These are phyloP conservation scores for Euschistus heros DNA, from an alignment of 1,140 invertebrate genomes.

Conservation along the genomic window DNA sequence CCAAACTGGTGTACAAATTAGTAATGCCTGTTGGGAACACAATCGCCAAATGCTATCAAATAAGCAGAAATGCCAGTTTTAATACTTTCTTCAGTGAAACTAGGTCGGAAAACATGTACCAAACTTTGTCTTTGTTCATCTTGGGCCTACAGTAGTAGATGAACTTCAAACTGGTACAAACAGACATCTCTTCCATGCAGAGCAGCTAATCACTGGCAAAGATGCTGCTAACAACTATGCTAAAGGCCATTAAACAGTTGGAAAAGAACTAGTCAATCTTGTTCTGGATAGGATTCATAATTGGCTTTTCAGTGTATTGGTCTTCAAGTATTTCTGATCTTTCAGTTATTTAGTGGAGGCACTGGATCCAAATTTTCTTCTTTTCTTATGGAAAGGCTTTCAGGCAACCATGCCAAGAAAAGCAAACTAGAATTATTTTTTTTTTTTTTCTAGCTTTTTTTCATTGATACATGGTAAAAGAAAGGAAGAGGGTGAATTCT, in stretches of 20 bases:
- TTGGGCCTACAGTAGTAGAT: conserved; percentile 59
- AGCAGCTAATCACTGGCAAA: conserved; percentile 51
- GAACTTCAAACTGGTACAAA: conserved; percentile 49
- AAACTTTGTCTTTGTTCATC: conserved; percentile 52
- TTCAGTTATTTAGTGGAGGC: conserved; percentile 84
- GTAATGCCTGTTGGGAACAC: conserved; percentile 55
- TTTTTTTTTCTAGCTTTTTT: conserved; percentile 43
- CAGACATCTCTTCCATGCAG: conserved; percentile 49
- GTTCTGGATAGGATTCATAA: conserved; percentile 60
- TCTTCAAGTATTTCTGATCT: conserved; percentile 70
- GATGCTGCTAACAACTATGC: conserved; percentile 72
- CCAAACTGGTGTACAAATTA: conserved; percentile 56
- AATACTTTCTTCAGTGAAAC: conserved; percentile 43
- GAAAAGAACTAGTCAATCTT: conserved; percentile 62
- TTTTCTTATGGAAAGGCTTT: conserved; percentile 53
- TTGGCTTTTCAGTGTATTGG: conserved; percentile 70
- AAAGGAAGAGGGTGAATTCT: conserved; percentile 57
- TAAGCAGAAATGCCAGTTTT: conserved; percentile 60
- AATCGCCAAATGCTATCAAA: conserved; percentile 28
- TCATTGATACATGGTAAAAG: conserved; percentile 43
- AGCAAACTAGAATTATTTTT: conserved; percentile 55
- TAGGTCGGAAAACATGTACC: conserved; percentile 51
- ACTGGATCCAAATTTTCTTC: conserved; percentile 67
- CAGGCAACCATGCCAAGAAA: conserved; percentile 57
- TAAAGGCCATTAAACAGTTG: conserved; percentile 60